Percentiles rank a stretch among this genome's conserved stretches.
phyloP scores from a whole-genome alignment of 2,888 invertebrate species.

The Petrolisthes manimaculis region DNA sequence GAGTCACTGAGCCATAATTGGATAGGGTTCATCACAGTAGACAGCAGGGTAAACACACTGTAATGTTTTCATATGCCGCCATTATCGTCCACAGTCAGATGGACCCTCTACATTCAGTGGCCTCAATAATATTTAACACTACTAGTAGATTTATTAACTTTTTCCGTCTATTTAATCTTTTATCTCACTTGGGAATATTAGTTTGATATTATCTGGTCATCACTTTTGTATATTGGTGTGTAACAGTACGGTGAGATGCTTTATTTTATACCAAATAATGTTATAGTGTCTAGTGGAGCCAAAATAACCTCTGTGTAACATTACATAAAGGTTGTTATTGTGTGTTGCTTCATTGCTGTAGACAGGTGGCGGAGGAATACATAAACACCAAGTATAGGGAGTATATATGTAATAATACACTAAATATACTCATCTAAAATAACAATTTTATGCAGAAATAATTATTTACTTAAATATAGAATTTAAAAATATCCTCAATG shows the following conservation, averaged over 20 bases:
- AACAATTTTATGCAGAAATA: not conserved
- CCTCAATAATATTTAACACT: not conserved
- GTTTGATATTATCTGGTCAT: too few species aligned
- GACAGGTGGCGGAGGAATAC: constrained; percentile 8
- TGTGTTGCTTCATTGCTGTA: not conserved
- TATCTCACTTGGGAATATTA: too few species aligned
- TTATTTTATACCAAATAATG: too few species aligned
- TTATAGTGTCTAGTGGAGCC: not conserved
- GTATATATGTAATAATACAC: constrained; percentile 16
- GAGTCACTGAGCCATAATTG: constrained; percentile 30
- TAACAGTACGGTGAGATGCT: too few species aligned
- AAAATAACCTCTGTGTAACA: not conserved
- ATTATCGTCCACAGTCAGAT: constrained; percentile 38
- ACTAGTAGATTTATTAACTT: constrained; percentile 12
- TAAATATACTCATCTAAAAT: not conserved
- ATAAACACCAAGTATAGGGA: constrained; percentile 25
- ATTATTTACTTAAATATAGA: too few species aligned
- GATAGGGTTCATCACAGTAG: constrained; percentile 17
- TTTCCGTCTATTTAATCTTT: too few species aligned
- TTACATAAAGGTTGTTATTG: not conserved
- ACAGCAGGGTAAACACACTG: constrained; percentile 27
- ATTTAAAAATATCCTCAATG: too few species aligned
- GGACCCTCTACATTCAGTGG: constrained; percentile 22
- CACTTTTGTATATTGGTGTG: too few species aligned
- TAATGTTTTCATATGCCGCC: constrained; percentile 43